Evolutionary conservation across 2,888 invertebrate genomes (phyloP), one percentile per base, ranked within the genome.

Genomic region (Agrilus cyanescens): DNA sequence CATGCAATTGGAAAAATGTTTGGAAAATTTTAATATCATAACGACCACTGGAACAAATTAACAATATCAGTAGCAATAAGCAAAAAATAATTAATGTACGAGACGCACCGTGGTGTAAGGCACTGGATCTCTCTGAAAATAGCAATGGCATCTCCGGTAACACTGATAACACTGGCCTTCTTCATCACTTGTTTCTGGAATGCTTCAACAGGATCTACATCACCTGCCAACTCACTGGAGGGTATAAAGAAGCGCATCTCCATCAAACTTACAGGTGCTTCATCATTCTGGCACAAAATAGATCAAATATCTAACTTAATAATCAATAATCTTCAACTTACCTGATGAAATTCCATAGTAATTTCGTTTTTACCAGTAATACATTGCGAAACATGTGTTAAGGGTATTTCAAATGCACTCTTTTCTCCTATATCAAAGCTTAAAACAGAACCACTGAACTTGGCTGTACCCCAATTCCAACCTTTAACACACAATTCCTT

Each of bases 201-300:
- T n/a, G 89, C 86, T 60, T 97, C 93, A 0, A 96, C 93, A 0
- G 94, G 85, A 66, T 96, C 96, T 58, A 82, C 75, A 55, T 91
- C 94, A 10, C 83, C 83, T 0, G 80, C 84, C 40, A 85, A 70
- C 63, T 95, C 94, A 47, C 78, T 84, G 0, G 93, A 82, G 0
- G 98, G 98, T 57, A 98, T 93, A 66, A 94, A 95, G 65, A 97
- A 97, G 34, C 98, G 78, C 83, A 98, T 88, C 69, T 99, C 98
- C 79, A 94, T 85, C 44, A 99, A 71, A 48, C 93, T 91, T 0
- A 97, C 91, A 0, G 96, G 88, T 0, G 95, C 94, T 67, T 98
- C 98, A 60, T 99, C 98, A 67, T 97, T 97, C 78, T 91, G 72
- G 62, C 63, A 74, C 46, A 41, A 47, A 43, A 38, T 13, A 16